Evolutionary conservation across 2,113 vertebrate species (phyloP).

Genomic region (Loxodonta africana): DNA sequence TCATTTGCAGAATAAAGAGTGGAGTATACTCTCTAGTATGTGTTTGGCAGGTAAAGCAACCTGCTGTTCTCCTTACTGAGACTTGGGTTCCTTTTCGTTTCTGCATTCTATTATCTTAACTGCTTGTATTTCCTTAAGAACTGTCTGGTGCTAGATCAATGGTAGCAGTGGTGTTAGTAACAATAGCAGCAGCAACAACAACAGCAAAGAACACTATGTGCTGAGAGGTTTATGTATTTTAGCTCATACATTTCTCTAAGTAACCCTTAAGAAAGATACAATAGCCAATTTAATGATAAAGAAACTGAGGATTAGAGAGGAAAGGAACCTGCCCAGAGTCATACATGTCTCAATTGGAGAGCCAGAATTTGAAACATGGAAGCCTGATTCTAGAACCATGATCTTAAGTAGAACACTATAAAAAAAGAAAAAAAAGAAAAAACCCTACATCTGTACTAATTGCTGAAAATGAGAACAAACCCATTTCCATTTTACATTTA

Average conservation of each 20-base stretch:
- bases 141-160: neutral
- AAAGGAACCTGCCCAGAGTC: neutral
- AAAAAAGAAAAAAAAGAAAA: neutral
- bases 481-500: neutral
- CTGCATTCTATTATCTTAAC: neutral
- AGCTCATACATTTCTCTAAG: neutral
- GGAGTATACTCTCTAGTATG: neutral
- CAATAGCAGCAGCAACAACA: neutral
- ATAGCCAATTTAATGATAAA: neutral
- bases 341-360: neutral
- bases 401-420: neutral
- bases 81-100: neutral
- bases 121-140: neutral
- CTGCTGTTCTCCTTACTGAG: neutral
- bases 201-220: neutral
- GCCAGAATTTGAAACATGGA: neutral
- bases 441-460: neutral
- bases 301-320: slow-evolving; percentile 28
- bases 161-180: neutral
- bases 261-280: neutral
- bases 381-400: neutral
- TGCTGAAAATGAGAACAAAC: neutral
- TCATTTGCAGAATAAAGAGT: slow-evolving; percentile 59
- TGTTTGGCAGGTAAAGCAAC: slow-evolving; percentile 54
- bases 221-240: neutral